Conservation (phyloP, 2,888 invertebrate genomes). For the Anarsia innoxiella region DNA sequence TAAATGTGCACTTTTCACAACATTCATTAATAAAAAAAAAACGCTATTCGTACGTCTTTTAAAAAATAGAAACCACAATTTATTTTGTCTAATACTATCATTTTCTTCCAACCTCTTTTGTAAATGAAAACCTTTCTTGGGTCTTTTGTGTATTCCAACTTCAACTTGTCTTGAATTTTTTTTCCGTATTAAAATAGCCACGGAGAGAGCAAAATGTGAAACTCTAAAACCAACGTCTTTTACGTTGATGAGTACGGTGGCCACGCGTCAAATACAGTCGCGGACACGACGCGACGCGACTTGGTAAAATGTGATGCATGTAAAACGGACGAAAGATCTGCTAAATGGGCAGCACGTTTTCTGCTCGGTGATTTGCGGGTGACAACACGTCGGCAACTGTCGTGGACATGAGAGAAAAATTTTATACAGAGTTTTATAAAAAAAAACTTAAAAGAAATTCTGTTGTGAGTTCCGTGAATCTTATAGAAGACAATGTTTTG, state of each 20-base stretch:
- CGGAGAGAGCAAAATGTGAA: not conserved
- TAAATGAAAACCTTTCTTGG: not conserved
- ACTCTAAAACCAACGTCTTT: not conserved
- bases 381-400: constrained; percentile 12
- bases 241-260: not conserved
- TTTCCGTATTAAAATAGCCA: not conserved
- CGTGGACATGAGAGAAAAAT: constrained; percentile 1
- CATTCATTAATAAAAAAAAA: too few relatives aligned
- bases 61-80: too few relatives aligned
- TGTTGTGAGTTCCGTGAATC: too few relatives aligned
- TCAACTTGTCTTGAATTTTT: not conserved
- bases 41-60: too few relatives aligned
- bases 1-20: too few relatives aligned
- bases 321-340: not conserved
- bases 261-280: not conserved
- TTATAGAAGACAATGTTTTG: too few relatives aligned
- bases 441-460: too few relatives aligned
- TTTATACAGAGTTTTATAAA: too few relatives aligned
- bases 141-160: too few relatives aligned
- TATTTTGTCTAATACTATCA: too few relatives aligned
- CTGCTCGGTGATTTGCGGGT: constrained; percentile 1
- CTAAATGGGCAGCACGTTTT: not conserved
- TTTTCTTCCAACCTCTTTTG: too few relatives aligned
- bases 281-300: not conserved
- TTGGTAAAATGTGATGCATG: not conserved